These are phyloP conservation scores for Riparia riparia DNA, from an alignment of 2,113 vertebrate genomes.

Conservation along the genomic window DNA sequence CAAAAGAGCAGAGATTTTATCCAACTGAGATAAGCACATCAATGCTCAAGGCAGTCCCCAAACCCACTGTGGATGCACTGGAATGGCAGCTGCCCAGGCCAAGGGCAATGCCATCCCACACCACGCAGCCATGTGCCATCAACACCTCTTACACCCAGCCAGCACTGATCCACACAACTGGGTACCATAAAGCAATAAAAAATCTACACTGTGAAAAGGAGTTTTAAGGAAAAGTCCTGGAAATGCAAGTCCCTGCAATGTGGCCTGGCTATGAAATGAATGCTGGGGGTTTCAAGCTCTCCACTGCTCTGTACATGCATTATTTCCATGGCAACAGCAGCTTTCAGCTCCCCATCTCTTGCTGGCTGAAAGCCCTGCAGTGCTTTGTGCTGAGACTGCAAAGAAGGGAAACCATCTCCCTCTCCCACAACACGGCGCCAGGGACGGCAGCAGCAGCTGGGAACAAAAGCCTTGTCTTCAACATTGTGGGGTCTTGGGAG, in stretches of 20 bases:
- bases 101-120: background rate
- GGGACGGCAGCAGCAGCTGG: background rate
- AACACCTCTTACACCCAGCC: background rate
- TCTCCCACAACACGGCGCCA: background rate
- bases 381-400: constrained; percentile 79
- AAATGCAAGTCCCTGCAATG: background rate
- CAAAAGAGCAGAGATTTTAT: background rate
- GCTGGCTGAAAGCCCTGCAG: constrained; percentile 75
- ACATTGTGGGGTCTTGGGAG: background rate
- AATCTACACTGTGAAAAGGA: background rate
- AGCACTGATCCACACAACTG: background rate
- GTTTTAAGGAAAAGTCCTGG: background rate
- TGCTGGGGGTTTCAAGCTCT: background rate
- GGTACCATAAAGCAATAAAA: background rate
- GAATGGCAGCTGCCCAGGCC: background rate
- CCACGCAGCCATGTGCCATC: fast-evolving
- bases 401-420: constrained; percentile 41
- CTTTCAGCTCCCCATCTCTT: constrained; percentile 57
- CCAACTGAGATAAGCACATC: background rate
- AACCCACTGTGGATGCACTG: background rate
- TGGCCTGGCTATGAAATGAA: background rate
- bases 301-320: constrained; percentile 10
- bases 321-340: constrained; percentile 76
- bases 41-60: background rate
- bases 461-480: constrained; percentile 32